Evolutionary conservation across 2,797 vertebrate species (phyloP).

Genomic region (Eidolon dupreanum): DNA sequence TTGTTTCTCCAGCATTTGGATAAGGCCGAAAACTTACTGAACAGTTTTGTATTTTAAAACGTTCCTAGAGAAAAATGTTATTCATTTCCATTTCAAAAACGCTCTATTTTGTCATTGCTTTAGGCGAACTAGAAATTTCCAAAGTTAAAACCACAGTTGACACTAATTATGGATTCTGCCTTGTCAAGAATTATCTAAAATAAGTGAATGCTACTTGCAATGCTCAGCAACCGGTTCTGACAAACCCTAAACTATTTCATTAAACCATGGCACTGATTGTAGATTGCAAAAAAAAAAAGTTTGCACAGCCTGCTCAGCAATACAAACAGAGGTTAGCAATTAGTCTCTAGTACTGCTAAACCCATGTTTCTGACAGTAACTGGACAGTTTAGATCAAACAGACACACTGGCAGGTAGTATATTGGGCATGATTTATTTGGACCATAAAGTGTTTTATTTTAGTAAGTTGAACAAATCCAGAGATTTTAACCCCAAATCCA

Average conservation of each 20-base stretch:
- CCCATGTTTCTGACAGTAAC: conserved; percentile 46
- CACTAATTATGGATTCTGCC: conserved; percentile 40
- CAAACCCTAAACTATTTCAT: conserved; percentile 52
- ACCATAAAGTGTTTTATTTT: conserved; percentile 51
- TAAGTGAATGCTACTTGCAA: conserved; percentile 17
- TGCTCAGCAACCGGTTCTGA: conserved; percentile 28
- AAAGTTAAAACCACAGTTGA: conserved; percentile 49
- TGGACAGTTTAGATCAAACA: conserved; percentile 58
- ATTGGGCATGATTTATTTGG: conserved; percentile 63
- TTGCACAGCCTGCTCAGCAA: conserved; percentile 5
- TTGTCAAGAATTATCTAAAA: conserved; percentile 49
- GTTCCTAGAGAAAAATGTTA: conserved; percentile 35
- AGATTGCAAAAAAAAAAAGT: conserved; percentile 38
- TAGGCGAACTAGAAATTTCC: conserved; percentile 41
- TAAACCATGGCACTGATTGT: not conserved
- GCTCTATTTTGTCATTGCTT: conserved; percentile 25
- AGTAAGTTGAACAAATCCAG: conserved; percentile 52
- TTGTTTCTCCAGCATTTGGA: conserved; percentile 53
- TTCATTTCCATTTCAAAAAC: conserved; percentile 58
- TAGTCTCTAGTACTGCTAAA: conserved; percentile 30
- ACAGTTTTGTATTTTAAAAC: conserved; percentile 40
- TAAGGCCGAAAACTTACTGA: conserved; percentile 48
- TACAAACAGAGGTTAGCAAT: conserved; percentile 19
- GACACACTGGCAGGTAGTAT: conserved; percentile 53
- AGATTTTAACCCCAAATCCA: conserved; percentile 35